Conservation (phyloP, 2,888 invertebrate genomes). For the Ochropacha duplaris region DNA sequence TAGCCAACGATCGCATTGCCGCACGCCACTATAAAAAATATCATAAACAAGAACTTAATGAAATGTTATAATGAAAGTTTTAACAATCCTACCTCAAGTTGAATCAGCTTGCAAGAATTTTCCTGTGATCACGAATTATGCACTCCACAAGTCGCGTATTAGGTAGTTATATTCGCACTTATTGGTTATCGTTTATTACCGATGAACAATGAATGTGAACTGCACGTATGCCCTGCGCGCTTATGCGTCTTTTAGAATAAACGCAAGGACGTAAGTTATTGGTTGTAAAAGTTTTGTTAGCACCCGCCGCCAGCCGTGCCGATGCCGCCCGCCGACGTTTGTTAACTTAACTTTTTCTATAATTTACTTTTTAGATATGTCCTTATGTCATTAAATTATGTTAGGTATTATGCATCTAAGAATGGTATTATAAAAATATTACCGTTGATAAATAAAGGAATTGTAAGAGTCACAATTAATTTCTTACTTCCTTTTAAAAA, state of each 20-base stretch:
- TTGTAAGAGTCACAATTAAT: no score
- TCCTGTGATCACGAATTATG: constrained; percentile 22
- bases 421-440: background rate
- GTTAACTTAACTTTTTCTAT: background rate
- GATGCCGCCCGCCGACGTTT: constrained; percentile 1
- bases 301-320: constrained; percentile 10
- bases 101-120: constrained; percentile 68
- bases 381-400: background rate
- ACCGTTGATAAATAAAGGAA: background rate
- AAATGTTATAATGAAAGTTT: constrained; percentile 19
- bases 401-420: background rate
- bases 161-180: constrained; percentile 26
- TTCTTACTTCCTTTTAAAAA: no score
- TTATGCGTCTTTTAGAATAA: constrained; percentile 63
- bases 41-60: constrained; percentile 31
- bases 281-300: constrained; percentile 36
- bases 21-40: constrained; percentile 42
- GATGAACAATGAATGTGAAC: constrained; percentile 41
- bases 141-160: constrained; percentile 12
- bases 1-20: constrained; percentile 43
- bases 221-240: constrained; percentile 44
- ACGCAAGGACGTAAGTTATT: constrained; percentile 45
- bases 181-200: constrained; percentile 44
- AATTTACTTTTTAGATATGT: background rate
- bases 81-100: constrained; percentile 55